Percentiles rank a stretch among this genome's conserved stretches.
These are phyloP conservation scores for Aphaenogaster floridana DNA, from an alignment of 1,140 invertebrate species.

Conservation along the genomic window DNA sequence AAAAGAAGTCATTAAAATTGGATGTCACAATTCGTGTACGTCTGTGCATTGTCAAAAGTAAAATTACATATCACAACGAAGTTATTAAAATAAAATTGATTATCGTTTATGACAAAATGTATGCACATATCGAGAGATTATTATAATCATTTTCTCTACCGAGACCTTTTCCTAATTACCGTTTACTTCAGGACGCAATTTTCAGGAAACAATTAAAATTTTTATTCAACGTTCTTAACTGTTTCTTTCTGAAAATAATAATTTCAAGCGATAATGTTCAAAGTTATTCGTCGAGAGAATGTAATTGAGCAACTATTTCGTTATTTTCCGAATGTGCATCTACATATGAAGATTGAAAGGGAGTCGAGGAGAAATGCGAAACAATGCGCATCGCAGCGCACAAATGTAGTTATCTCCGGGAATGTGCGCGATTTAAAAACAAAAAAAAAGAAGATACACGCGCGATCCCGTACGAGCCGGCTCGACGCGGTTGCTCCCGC, in stretches of 20 bases:
- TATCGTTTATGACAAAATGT: too few species aligned
- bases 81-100: too few species aligned
- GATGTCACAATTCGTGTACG: too few species aligned
- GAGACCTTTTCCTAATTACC: conserved; percentile 39
- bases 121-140: neutral
- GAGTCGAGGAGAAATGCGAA: neutral
- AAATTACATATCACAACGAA: too few species aligned
- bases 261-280: neutral
- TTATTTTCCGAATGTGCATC: neutral
- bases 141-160: conserved; percentile 37
- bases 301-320: neutral
- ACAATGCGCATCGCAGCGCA: neutral
- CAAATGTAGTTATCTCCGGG: neutral
- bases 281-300: neutral
- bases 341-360: neutral
- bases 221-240: neutral
- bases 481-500: conserved; percentile 34
- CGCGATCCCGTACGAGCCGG: conserved; percentile 36
- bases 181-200: neutral
- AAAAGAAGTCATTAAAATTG: too few species aligned
- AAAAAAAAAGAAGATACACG: conserved; percentile 3
- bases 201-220: neutral
- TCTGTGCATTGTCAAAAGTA: too few species aligned
- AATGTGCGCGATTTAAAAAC: conserved; percentile 7
- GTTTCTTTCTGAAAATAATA: neutral